These are phyloP conservation scores for Operophtera brumata DNA, from an alignment of 2,888 invertebrate genomes.

Conservation along the genomic window DNA sequence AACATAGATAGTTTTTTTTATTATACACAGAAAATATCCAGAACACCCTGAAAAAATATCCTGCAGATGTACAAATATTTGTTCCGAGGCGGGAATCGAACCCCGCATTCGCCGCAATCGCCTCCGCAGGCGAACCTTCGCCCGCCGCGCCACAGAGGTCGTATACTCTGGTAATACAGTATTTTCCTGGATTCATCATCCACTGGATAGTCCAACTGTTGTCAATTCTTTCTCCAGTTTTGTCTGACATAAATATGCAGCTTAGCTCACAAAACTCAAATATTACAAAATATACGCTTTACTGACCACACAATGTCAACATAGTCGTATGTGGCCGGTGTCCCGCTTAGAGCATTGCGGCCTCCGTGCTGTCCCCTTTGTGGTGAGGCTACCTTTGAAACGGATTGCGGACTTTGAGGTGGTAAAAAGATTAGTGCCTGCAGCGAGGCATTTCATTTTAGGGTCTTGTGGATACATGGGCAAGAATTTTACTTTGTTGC, in stretches of 20 bases:
- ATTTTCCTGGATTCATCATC: too few relatives aligned
- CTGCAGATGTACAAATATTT: too few relatives aligned
- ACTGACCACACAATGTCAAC: constrained; percentile 52
- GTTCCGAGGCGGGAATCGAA: too few relatives aligned
- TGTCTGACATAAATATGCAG: not conserved
- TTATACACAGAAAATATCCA: too few relatives aligned
- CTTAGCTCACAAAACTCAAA: constrained; percentile 12
- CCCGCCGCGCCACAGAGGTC: too few relatives aligned
- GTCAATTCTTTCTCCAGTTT: not conserved
- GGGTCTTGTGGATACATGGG: not conserved
- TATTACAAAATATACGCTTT: constrained; percentile 41
- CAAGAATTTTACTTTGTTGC: not conserved
- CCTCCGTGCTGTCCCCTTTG: constrained; percentile 49
- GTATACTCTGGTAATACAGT: too few relatives aligned
- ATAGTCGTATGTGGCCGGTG: constrained; percentile 38
- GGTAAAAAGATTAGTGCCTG: constrained; percentile 30
- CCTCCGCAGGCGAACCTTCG: too few relatives aligned
- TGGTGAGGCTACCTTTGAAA: constrained; percentile 45
- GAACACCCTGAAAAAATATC: too few relatives aligned
- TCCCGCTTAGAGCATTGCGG: too few relatives aligned
- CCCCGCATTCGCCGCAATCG: too few relatives aligned
- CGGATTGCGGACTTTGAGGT: constrained; percentile 44
- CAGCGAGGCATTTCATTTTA: constrained; percentile 1
- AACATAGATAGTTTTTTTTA: too few relatives aligned
- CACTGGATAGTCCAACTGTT: too few relatives aligned